Evolutionary conservation across 2,888 invertebrate genomes (phyloP).

Genomic region (Xylocampa areola): DNA sequence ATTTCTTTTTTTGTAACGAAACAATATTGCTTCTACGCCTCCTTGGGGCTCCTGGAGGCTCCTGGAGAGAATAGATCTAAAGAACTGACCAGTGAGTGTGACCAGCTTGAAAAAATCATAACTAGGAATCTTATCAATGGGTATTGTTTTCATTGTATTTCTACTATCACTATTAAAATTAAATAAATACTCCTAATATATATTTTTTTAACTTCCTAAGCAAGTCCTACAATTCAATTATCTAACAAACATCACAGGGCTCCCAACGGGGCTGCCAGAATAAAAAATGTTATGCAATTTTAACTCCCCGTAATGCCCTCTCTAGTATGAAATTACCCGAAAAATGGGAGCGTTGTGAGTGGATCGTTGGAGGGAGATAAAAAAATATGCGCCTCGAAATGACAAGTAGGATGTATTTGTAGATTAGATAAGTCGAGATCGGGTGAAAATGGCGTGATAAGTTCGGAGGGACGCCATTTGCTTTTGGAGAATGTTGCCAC

Average conservation of each 20-base stretch:
- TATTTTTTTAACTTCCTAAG: background rate
- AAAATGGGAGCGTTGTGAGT: constrained; percentile 58
- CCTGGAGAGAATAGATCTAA: too few relatives aligned
- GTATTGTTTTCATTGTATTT: too few relatives aligned
- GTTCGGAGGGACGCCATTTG: constrained; percentile 13
- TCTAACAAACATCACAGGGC: constrained; percentile 13
- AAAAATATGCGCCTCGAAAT: constrained; percentile 75
- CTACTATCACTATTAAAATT: too few relatives aligned
- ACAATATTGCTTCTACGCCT: too few relatives aligned
- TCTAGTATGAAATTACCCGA: constrained; percentile 69
- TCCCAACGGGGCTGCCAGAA: constrained; percentile 26
- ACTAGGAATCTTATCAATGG: too few relatives aligned
- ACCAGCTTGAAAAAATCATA: too few relatives aligned
- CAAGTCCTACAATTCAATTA: constrained; percentile 22
- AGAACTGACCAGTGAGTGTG: too few relatives aligned
- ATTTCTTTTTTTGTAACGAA: too few relatives aligned
- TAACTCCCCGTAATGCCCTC: constrained; percentile 60
- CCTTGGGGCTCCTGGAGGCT: too few relatives aligned
- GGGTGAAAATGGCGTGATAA: constrained; percentile 53
- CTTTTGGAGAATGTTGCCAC: constrained; percentile 26
- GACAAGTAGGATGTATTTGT: constrained; percentile 63
- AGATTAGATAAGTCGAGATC: constrained; percentile 70
- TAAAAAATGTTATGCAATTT: constrained; percentile 65
- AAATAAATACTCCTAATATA: too few relatives aligned
- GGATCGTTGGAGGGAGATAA: constrained; percentile 70